phyloP scores from a whole-genome alignment of 2,797 vertebrate species.

The Catostomus latipinnis region DNA sequence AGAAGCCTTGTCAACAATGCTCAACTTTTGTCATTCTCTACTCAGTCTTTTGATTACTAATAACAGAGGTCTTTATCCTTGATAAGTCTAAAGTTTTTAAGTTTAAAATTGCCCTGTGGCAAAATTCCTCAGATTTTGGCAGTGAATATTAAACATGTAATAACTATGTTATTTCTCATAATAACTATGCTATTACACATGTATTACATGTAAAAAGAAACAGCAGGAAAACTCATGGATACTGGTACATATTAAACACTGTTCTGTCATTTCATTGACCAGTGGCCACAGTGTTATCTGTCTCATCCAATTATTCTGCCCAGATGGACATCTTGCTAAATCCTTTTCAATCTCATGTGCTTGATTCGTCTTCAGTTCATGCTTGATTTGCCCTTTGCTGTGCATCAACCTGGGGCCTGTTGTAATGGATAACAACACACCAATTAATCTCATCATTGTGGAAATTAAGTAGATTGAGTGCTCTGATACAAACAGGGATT shows the following conservation, averaged over 20 bases:
- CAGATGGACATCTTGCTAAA: slow-evolving; percentile 73
- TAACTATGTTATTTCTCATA: background rate
- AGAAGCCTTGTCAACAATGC: too few species aligned
- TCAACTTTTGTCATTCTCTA: too few species aligned
- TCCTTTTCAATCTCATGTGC: slow-evolving; percentile 59
- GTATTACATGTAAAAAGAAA: background rate
- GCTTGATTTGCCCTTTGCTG: slow-evolving; percentile 74
- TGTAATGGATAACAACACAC: slow-evolving; percentile 69
- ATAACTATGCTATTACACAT: background rate
- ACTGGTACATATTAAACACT: slow-evolving; percentile 24
- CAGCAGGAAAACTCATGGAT: background rate
- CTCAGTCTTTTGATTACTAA: too few species aligned
- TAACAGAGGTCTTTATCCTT: too few species aligned
- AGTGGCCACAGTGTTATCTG: slow-evolving; percentile 63
- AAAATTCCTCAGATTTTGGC: too few species aligned
- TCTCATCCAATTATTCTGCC: slow-evolving; percentile 72
- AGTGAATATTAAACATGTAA: background rate
- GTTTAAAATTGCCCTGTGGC: too few species aligned
- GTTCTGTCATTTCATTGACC: slow-evolving; percentile 37
- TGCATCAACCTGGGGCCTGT: slow-evolving; percentile 63
- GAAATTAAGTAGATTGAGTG: slow-evolving; percentile 71
- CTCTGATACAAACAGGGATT: slow-evolving; percentile 54
- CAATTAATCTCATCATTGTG: slow-evolving; percentile 74
- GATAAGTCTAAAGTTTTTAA: too few species aligned
- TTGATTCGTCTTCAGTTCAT: slow-evolving; percentile 75